phyloP scores from a whole-genome alignment of 2,797 vertebrate genomes.

The Otolemur crassicaudatus region DNA sequence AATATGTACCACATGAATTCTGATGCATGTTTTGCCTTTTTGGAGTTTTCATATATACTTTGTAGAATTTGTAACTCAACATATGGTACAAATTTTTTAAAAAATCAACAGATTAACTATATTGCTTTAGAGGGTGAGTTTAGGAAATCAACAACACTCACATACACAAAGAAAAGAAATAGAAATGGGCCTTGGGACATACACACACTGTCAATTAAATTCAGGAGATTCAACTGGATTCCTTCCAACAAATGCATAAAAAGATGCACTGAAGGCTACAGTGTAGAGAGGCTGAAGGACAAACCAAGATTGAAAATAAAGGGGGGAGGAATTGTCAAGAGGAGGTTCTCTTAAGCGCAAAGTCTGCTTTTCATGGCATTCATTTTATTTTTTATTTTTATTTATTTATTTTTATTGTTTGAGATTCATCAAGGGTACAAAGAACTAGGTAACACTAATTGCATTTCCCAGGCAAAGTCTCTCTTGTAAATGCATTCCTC shows the following conservation, averaged over 20 bases:
- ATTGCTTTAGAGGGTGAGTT: background rate
- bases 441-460: no score
- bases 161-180: background rate
- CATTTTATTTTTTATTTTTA: background rate
- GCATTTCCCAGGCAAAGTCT: no score
- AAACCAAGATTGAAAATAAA: background rate
- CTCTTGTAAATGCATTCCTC: no score
- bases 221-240: background rate
- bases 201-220: background rate
- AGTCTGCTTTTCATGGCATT: background rate
- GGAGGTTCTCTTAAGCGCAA: background rate
- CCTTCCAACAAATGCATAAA: background rate
- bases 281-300: background rate
- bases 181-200: background rate
- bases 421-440: no score
- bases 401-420: no score
- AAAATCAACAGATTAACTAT: slow-evolving; percentile 22
- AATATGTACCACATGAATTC: background rate
- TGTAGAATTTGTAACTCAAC: background rate
- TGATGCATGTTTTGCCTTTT: background rate
- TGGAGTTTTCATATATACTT: background rate
- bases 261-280: background rate
- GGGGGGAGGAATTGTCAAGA: background rate
- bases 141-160: background rate
- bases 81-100: background rate